Base-by-base conservation (phyloP, 1,140 invertebrate species). In the Scaptomyza hsui region DNA sequence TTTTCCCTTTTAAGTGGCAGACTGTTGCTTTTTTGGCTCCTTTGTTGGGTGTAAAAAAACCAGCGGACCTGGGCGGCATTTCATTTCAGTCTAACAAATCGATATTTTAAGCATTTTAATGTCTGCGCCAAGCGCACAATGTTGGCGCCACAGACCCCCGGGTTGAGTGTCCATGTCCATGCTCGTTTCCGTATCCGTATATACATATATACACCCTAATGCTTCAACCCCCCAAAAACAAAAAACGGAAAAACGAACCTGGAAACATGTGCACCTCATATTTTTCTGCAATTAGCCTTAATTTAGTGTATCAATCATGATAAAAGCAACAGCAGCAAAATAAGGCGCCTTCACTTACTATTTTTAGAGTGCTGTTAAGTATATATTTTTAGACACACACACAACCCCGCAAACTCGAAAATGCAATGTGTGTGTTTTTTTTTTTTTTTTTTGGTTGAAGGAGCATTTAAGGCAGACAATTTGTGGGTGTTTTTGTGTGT, bases 61-160 rank as follows among this genome's bases (percentile, higher is more conserved):
- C n/a, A 29, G 32, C 29, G 74, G 53, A 47, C 81, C 59, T 68
- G 72, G 44, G 42, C 68, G 63, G 68, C 65, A 73, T 85, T 86
- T 72, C 68, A 77, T 85, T 86, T 56, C 39, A 13, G 81, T 47
- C 63, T 55, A 86, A 62, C 77, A 75, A 77, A 85, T 85, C 81
- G 81, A 85, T 85, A 85, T 85, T 85, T 85, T 86, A 85, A 85
- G 81, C 81, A 85, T 85, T 85, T 85, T 85, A 85, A 85, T 85
- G 81, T 85, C 81, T 85, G 81, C 81, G 82, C 78, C 81, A 85
- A 86, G 85, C 81, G 82, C 81, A 85, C 86, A 85, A 86, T 81
- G 77, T 88, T 85, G 81, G 81, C 81, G 81, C 81, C 81, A 83
- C n/a, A 64, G 71, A 41, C 51, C 13, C 29, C 32, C 10, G 32